Evolutionary conservation across 1,140 invertebrate genomes (phyloP), one percentile per base, ranked within the genome.

Genomic region (Nasonia vitripennis): DNA sequence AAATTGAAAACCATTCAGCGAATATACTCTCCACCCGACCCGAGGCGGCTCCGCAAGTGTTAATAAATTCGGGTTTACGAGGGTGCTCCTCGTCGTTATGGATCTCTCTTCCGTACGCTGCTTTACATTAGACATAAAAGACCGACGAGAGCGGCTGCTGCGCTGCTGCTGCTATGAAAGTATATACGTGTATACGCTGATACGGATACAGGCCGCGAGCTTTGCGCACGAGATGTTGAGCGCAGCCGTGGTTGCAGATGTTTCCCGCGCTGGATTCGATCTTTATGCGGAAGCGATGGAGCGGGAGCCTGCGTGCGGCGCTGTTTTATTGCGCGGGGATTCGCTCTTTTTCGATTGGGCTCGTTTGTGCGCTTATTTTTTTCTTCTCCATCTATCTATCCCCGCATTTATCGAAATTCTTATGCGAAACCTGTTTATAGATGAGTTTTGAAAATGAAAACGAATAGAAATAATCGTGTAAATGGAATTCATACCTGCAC

Each of bases 51-150:
- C 90, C 92, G 89, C 80, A 88, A 92, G 91, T 93, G 92, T 93
- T 93, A 93, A 93, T 93, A 93, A 93, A 93, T 93, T 93, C 90
- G 89, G 92, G 91, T 93, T 93, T 93, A 93, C 91, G 92, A 93
- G 89, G 89, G 89, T 89, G 37, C n/a, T 41, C 34, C 70, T 87
- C 62, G 86, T 85, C 87, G 87, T 89, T 89, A 89, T 88, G 88
- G 88, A 89, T 89, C 88, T 89, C 87, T 86, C 78, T 34, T 45
- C 45, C 87, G 87, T 86, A 84, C 83, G 81, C 85, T 84, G 86
- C 83, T 89, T 86, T 88, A 87, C 88, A 85, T 89, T 88, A 87
- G 87, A 86, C 87, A 88, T 87, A 88, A 89, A 89, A 89, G 82
- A 84, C 86, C 83, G 81, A 83, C 87, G 86, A 88, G 88, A 86